phyloP scores from a whole-genome alignment of 2,888 invertebrate species.

The Chrysolina haemoptera region DNA sequence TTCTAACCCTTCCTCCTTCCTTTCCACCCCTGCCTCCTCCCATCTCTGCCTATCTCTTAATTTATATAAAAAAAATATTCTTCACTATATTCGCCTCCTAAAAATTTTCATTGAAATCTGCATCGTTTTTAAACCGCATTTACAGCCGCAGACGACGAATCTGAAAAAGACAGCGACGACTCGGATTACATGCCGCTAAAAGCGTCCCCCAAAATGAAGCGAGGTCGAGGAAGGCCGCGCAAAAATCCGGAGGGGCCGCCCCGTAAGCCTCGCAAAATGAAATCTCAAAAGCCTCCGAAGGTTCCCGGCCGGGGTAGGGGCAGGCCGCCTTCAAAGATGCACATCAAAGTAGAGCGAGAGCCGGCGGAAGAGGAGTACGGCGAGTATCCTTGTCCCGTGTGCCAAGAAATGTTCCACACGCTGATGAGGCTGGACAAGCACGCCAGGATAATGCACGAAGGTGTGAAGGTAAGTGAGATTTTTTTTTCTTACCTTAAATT shows the following conservation, averaged over 20 bases:
- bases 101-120: too few species aligned
- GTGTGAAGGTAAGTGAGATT: slow-evolving; percentile 51
- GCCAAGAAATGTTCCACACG: slow-evolving; percentile 62
- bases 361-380: slow-evolving; percentile 61
- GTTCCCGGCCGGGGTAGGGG: slow-evolving; percentile 53
- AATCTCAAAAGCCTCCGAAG: slow-evolving; percentile 41
- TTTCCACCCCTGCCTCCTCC: too few species aligned
- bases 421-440: slow-evolving; percentile 63
- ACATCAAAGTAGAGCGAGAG: slow-evolving; percentile 54
- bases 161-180: slow-evolving; percentile 60
- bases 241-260: slow-evolving; percentile 57
- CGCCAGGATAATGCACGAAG: slow-evolving; percentile 59
- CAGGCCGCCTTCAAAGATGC: slow-evolving; percentile 53
- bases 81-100: too few species aligned
- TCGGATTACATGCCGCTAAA: slow-evolving; percentile 66
- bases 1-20: too few species aligned
- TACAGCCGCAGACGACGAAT: slow-evolving; percentile 42
- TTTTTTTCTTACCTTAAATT: too few species aligned
- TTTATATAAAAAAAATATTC: too few species aligned
- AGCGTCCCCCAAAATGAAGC: slow-evolving; percentile 47
- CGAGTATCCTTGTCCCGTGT: slow-evolving; percentile 62
- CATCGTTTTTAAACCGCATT: neutral
- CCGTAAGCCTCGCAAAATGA: slow-evolving; percentile 33
- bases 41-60: too few species aligned
- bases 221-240: slow-evolving; percentile 64